These are phyloP conservation scores for Tragelaphus strepsiceros DNA, from an alignment of 2,113 vertebrate genomes.

Conservation along the genomic window DNA sequence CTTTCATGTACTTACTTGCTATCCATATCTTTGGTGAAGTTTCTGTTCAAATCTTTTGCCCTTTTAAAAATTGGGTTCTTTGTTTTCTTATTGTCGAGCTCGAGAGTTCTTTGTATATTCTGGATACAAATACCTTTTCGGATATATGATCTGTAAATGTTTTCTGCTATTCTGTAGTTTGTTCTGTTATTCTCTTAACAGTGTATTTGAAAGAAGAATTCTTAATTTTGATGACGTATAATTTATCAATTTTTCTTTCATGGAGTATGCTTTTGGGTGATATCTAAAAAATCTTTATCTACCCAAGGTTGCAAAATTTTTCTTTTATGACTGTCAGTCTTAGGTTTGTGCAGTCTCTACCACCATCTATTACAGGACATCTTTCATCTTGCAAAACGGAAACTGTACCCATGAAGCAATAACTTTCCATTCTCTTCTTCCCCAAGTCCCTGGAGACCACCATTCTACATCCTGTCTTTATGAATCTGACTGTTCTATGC, in stretches of 20 bases:
- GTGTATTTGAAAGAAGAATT: not conserved
- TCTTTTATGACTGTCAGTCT: not conserved
- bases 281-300: not conserved
- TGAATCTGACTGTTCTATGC: not conserved
- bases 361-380: not conserved
- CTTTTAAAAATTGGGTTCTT: not conserved
- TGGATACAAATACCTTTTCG: not conserved
- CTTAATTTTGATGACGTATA: not conserved
- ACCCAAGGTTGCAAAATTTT: not conserved
- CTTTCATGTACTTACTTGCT: not conserved
- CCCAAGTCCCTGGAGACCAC: not conserved
- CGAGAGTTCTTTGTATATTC: not conserved
- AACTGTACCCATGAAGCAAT: not conserved
- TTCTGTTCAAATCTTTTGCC: not conserved
- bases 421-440: not conserved
- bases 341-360: not conserved
- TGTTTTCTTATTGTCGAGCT: not conserved
- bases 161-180: not conserved
- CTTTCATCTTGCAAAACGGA: not conserved
- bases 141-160: not conserved
- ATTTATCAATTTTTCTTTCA: not conserved
- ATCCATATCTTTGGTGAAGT: not conserved
- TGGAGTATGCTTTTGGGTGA: not conserved
- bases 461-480: not conserved
- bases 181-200: not conserved